Evolutionary conservation across 2,888 invertebrate species (phyloP), one percentile per base, ranked within the genome.

Genomic region (Dexiosoma caninum): DNA sequence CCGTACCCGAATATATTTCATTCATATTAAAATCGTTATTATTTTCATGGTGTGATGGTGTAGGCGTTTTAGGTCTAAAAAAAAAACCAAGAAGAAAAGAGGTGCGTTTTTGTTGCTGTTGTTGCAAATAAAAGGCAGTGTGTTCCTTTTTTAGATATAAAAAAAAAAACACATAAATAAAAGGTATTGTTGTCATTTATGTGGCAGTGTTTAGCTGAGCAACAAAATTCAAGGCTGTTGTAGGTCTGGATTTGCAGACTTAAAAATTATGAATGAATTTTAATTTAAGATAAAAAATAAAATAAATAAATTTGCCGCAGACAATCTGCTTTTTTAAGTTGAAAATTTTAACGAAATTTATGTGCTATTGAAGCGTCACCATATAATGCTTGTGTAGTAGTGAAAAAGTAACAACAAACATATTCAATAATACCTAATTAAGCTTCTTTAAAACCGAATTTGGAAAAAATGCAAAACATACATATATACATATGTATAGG

Each of bases 221-320:
- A 44, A 49, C 32, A 21, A 59, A 49, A 59, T 84, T 85, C 85
- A 85, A 85, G 85, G 85, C 85, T 85, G 80, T 71, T 81, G 66
- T 82, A 83, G 60, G 74, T 74, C 72, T 82, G 74, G 78, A 46
- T 44, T 46, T 55, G 30, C 53, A 75, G 74, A 49, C 67, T 78
- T 70, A 32, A 66, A 76, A 83, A 78, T 82, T 81, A 83, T 83
- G 82, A 83, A 83, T 83, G 82, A 78, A 74, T 53, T 76, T 42
- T 44, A 67, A 55, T 44, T n/a, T 21, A 42, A 46, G 35, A 46
- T 53, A 67, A 42, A 14, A 67, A 21, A 6, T 23, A 37, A 46
- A 32, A 46, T 27, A 49, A 62, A 32, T 30, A 57, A 57, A 35
- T n/a, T 49, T 27, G 27, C 60, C 6, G 37, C 51, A 60, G 21